Evolutionary conservation across 2,888 invertebrate genomes (phyloP).

Genomic region (Noctua fimbriata): DNA sequence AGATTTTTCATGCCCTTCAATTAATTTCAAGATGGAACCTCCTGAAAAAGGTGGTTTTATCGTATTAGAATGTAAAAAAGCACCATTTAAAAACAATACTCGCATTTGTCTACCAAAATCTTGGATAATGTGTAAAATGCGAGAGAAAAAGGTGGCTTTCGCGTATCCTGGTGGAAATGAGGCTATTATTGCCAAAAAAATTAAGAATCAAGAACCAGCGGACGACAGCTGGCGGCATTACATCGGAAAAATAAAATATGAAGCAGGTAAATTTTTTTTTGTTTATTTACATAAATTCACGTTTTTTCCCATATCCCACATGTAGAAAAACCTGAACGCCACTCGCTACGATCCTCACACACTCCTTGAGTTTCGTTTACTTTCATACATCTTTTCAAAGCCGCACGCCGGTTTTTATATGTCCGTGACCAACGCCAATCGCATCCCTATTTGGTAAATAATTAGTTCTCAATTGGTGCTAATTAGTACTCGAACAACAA

Average conservation of each 20-base stretch:
- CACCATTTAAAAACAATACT: slow-evolving; percentile 29
- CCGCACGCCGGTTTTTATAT: no score
- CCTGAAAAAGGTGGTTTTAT: slow-evolving; percentile 13
- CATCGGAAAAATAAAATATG: slow-evolving; percentile 36
- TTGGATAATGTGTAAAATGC: slow-evolving; percentile 17
- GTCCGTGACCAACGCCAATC: no score
- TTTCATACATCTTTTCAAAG: no score
- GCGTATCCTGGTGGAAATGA: slow-evolving; percentile 32
- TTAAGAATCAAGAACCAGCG: slow-evolving; percentile 19
- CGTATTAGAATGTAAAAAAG: slow-evolving; percentile 37
- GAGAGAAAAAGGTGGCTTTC: slow-evolving; percentile 11
- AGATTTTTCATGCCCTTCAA: background rate
- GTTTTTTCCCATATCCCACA: no score
- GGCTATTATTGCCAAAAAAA: background rate
- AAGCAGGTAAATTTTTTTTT: slow-evolving; percentile 27
- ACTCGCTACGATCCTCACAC: background rate
- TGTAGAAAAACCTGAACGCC: no score
- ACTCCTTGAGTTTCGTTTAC: background rate
- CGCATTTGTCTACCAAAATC: slow-evolving; percentile 37
- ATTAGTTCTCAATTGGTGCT: no score
- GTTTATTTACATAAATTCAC: background rate
- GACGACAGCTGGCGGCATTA: slow-evolving; percentile 12
- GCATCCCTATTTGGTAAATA: no score
- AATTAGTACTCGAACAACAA: no score
- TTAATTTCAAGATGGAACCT: slow-evolving; percentile 26